Conservation (phyloP, 2,113 vertebrate genomes). For the Ramphastos sulfuratus region DNA sequence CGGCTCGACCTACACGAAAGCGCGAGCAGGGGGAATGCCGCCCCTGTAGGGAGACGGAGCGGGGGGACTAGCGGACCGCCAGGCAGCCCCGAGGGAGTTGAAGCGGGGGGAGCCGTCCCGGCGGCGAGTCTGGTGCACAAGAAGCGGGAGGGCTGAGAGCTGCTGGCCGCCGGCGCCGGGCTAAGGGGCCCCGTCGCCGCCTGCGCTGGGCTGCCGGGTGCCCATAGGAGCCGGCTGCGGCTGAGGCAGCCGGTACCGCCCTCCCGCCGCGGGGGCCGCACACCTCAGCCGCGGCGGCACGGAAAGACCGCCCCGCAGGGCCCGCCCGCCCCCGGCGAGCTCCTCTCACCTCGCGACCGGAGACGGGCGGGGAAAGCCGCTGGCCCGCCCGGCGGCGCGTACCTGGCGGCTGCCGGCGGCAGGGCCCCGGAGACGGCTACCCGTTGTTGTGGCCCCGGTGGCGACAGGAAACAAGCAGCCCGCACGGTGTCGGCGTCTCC, state of each 20-base stretch:
- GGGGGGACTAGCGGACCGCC: too few species aligned
- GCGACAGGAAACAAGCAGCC: neutral
- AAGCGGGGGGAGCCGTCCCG: neutral
- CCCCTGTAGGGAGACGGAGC: neutral
- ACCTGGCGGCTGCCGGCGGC: neutral
- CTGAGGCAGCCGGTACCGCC: neutral
- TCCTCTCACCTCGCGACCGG: neutral
- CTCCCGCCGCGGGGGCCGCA: neutral
- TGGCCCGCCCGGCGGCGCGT: neutral
- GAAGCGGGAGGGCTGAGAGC: neutral
- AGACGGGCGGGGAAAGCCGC: neutral
- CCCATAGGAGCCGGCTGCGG: neutral
- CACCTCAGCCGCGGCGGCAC: neutral
- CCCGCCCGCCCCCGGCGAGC: neutral
- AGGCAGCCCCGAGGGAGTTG: neutral
- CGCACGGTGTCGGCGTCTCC: conserved; percentile 19
- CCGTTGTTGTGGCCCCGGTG: neutral
- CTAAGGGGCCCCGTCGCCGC: neutral
- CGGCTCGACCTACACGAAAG: neutral
- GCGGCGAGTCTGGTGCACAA: neutral
- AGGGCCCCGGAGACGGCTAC: neutral
- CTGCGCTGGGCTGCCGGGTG: neutral
- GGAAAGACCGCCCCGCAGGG: neutral
- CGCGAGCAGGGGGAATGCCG: neutral
- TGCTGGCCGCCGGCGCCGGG: neutral